Evolutionary conservation across 2,113 vertebrate genomes (phyloP).

Genomic region (Ellobius talpinus): DNA sequence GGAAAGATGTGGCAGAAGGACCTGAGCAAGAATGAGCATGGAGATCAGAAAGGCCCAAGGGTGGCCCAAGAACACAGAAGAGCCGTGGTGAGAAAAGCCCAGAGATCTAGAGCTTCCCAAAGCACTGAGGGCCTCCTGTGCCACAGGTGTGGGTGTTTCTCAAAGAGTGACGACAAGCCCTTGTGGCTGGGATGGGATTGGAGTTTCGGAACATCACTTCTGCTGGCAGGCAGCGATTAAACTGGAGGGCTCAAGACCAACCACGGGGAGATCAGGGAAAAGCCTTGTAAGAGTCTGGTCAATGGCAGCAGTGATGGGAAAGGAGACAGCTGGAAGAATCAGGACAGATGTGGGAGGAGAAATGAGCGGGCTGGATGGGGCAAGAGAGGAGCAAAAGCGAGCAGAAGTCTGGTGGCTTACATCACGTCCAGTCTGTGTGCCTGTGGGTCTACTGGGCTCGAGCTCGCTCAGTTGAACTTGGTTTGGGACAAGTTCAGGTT

Average conservation of each 20-base stretch:
- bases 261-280: not conserved
- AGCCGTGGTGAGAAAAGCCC: not conserved
- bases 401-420: not conserved
- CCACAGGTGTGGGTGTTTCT: not conserved
- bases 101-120: not conserved
- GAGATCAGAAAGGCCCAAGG: not conserved
- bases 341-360: not conserved
- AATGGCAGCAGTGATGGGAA: not conserved
- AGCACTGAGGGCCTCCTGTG: not conserved
- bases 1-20: not conserved
- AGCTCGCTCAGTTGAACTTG: not conserved
- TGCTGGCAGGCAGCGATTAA: not conserved
- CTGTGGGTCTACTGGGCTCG: not conserved
- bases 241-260: not conserved
- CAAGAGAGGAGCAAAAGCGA: not conserved
- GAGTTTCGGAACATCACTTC: not conserved
- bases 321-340: no score
- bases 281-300: not conserved
- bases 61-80: accelerated
- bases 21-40: not conserved
- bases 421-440: not conserved
- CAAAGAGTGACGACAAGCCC: not conserved
- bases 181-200: not conserved
- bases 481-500: not conserved
- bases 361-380: not conserved